Percentiles rank a stretch among this genome's conserved stretches.
Evolutionary conservation across 1,140 invertebrate genomes (phyloP).

Genomic region (Coenobita brevimanus): DNA sequence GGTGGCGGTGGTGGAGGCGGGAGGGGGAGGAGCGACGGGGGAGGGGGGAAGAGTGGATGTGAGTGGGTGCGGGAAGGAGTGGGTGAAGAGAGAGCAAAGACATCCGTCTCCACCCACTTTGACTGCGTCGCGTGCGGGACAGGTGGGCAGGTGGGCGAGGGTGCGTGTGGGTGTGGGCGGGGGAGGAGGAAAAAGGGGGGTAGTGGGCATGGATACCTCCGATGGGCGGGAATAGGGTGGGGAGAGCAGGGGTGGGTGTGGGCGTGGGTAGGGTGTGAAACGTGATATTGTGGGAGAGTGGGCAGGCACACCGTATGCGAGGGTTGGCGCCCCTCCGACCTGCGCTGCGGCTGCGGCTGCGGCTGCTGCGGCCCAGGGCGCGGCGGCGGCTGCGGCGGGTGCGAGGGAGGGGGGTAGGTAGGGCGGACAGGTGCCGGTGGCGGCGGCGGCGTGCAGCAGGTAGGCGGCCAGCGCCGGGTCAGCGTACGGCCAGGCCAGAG

Average conservation of each 20-base stretch:
- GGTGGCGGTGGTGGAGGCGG: not conserved
- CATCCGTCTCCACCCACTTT: slow-evolving; percentile 45
- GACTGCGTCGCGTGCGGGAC: slow-evolving; percentile 31
- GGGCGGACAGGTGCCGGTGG: slow-evolving; percentile 61
- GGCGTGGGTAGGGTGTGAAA: slow-evolving; percentile 41
- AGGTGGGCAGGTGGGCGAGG: slow-evolving; percentile 28
- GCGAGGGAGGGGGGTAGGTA: slow-evolving; percentile 39
- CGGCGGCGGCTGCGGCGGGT: not conserved
- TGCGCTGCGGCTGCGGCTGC: slow-evolving; percentile 36
- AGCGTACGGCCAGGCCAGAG: slow-evolving; percentile 94
- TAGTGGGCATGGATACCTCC: not conserved
- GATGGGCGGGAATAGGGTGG: slow-evolving; percentile 38
- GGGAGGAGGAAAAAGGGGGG: slow-evolving; percentile 23
- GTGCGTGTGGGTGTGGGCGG: not conserved
- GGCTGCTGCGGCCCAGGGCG: slow-evolving; percentile 21
- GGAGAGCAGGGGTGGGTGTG: slow-evolving; percentile 35
- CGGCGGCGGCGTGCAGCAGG: slow-evolving; percentile 90
- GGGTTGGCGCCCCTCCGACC: not conserved
- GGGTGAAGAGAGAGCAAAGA: slow-evolving; percentile 20
- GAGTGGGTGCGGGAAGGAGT: not conserved
- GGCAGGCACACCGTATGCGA: not conserved
- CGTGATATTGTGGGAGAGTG: slow-evolving; percentile 5
- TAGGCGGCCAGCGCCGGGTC: slow-evolving; percentile 93
- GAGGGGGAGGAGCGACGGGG: not conserved
- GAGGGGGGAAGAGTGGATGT: not conserved